phyloP scores from a whole-genome alignment of 92 coral and sea anemone genomes.

The Umimayanthus kanabou region DNA sequence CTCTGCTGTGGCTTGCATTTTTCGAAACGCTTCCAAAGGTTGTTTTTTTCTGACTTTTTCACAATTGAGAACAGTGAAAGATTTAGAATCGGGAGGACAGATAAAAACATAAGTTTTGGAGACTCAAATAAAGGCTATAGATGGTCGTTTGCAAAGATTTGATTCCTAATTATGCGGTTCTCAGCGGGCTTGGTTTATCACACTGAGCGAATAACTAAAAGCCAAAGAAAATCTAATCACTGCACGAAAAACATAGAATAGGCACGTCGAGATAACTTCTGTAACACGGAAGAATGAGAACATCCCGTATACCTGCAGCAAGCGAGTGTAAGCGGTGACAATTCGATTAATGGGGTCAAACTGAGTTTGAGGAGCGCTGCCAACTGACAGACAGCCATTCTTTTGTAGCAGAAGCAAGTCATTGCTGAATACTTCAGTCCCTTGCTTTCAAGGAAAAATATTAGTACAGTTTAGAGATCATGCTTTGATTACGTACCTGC shows the following conservation, averaged over 20 bases:
- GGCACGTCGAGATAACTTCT: conserved; percentile 14
- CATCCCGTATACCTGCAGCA: neutral
- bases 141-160: conserved; percentile 11
- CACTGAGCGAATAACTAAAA: conserved; percentile 39
- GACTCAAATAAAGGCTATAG: neutral
- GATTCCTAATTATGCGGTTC: conserved; percentile 37
- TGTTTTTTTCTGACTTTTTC: neutral
- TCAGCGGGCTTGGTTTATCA: conserved; percentile 33
- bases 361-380: neutral
- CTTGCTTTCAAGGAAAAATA: neutral
- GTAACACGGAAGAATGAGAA: conserved; percentile 18
- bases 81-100: neutral
- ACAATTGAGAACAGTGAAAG: neutral
- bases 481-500: conserved; percentile 4
- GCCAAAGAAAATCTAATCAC: conserved; percentile 4
- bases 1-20: neutral
- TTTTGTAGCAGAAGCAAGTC: neutral
- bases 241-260: conserved; percentile 10
- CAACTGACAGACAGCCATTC: conserved; percentile 12
- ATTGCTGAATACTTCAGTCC: neutral
- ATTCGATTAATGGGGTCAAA: neutral
- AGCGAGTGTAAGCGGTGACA: conserved; percentile 2
- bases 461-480: neutral
- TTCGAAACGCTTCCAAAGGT: neutral
- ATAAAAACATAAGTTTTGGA: neutral